Evolutionary conservation across 2,797 vertebrate genomes (phyloP).

Genomic region (Pyrocephalus nanus): DNA sequence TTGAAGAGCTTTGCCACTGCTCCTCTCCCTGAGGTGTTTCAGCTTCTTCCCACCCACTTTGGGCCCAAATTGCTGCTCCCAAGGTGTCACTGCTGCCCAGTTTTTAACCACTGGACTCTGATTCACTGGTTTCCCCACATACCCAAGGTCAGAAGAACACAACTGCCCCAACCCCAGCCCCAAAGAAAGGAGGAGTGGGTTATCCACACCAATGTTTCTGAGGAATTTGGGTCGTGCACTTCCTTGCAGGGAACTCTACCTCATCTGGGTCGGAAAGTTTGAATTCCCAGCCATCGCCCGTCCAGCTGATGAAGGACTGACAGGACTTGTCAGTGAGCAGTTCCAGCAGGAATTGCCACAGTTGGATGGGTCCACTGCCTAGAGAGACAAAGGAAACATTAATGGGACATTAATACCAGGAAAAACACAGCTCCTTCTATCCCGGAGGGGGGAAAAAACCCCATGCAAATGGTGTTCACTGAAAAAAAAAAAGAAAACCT

Average conservation of each 20-base stretch:
- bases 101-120: background rate
- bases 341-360: conserved; percentile 99
- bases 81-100: background rate
- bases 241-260: conserved; percentile 73
- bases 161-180: background rate
- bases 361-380: conserved; percentile 98
- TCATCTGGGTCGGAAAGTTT: conserved; percentile 99
- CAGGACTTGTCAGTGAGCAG: conserved; percentile 98
- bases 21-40: background rate
- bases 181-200: background rate
- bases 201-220: background rate
- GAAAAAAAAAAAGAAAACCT: background rate
- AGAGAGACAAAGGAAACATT: conserved; percentile 36
- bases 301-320: conserved; percentile 99
- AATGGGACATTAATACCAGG: background rate
- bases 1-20: background rate
- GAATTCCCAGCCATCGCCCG: conserved; percentile 99
- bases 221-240: background rate
- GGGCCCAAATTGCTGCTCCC: background rate
- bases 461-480: background rate
- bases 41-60: background rate
- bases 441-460: rapidly evolving
- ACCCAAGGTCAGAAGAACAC: background rate
- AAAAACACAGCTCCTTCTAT: background rate
- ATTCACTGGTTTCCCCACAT: background rate